phyloP scores from a whole-genome alignment of 2,113 vertebrate species.

The Phrynocephalus versicolor region DNA sequence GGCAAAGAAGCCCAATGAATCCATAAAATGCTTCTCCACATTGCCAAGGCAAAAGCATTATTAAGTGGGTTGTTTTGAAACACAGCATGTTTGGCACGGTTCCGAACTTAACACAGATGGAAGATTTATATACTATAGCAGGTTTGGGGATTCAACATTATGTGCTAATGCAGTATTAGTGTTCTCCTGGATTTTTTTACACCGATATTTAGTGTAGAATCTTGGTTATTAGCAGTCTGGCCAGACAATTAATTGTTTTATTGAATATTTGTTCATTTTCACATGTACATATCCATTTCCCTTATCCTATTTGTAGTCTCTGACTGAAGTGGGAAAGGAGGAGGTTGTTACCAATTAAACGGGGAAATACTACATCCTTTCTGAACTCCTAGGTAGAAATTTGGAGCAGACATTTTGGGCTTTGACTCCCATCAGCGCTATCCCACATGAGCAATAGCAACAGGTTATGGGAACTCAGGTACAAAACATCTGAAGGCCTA shows the following conservation, averaged over 20 bases:
- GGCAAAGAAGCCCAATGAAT: constrained; percentile 53
- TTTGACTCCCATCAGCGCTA: not conserved
- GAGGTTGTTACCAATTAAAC: not conserved
- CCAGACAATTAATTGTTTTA: not conserved
- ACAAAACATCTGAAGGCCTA: not conserved
- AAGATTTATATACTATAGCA: constrained; percentile 26
- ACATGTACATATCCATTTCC: not conserved
- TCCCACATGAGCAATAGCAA: not conserved
- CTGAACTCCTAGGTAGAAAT: too few relatives aligned
- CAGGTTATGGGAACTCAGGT: not conserved
- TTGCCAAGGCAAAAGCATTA: constrained; percentile 48
- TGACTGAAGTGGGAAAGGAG: not conserved
- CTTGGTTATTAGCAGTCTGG: constrained; percentile 17
- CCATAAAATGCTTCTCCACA: constrained; percentile 51
- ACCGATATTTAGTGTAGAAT: not conserved
- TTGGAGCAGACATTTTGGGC: not conserved
- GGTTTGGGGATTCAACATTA: not conserved
- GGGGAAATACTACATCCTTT: not conserved
- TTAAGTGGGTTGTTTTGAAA: constrained; percentile 57
- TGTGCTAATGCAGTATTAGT: constrained; percentile 15
- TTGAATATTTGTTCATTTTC: not conserved
- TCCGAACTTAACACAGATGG: constrained; percentile 28
- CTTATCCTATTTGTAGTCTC: not conserved
- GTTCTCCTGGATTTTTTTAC: constrained; percentile 20
- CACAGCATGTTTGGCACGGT: constrained; percentile 36